Evolutionary conservation across 2,797 vertebrate genomes (phyloP).

Genomic region (Gymnocypris eckloni): DNA sequence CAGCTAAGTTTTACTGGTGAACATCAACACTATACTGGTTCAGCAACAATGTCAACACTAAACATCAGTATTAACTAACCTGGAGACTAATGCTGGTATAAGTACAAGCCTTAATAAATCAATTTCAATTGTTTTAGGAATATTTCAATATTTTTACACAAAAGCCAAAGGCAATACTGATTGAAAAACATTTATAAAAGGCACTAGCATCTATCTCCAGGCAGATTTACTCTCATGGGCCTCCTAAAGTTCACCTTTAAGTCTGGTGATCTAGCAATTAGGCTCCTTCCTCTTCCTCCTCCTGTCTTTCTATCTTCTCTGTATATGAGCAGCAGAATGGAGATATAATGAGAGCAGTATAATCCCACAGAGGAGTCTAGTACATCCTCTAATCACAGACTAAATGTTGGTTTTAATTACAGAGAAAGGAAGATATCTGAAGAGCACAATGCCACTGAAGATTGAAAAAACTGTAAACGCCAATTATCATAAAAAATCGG

Average conservation of each 20-base stretch:
- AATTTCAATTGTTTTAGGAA: not conserved
- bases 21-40: not conserved
- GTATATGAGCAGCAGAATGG: conserved; percentile 71
- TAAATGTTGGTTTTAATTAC: conserved; percentile 81
- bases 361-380: conserved; percentile 77
- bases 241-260: conserved; percentile 45
- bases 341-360: conserved; percentile 77
- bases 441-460: conserved; percentile 63
- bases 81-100: not conserved
- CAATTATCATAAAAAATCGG: conserved; percentile 28
- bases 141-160: not conserved
- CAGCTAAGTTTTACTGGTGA: not conserved
- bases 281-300: conserved; percentile 39
- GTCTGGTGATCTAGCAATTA: conserved; percentile 38
- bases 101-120: not conserved
- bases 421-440: conserved; percentile 67
- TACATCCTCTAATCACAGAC: conserved; percentile 76
- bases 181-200: not conserved
- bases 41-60: not conserved
- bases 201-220: conserved; percentile 17
- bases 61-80: not conserved
- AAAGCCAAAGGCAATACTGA: not conserved
- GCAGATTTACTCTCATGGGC: conserved; percentile 10
- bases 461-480: conserved; percentile 21
- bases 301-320: conserved; percentile 63